Percentiles rank a stretch among this genome's conserved stretches.
Evolutionary conservation across 2,113 vertebrate genomes (phyloP).

Genomic region (Odocoileus hemionus): DNA sequence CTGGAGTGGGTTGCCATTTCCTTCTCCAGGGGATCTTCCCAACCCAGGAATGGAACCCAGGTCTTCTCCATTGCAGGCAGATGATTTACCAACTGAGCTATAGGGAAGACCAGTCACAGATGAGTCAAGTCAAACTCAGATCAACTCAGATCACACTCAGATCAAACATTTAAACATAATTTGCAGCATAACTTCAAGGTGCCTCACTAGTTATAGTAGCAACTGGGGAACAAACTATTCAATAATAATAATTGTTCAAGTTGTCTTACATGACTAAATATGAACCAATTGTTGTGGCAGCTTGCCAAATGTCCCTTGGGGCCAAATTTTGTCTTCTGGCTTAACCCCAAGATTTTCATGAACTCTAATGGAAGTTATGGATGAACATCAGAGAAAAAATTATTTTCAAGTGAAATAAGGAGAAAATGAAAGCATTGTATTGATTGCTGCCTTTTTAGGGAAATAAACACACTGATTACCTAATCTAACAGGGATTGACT

Average conservation of each 20-base stretch:
- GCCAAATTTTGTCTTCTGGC: background rate
- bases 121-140: background rate
- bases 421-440: background rate
- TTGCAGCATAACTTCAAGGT: conserved; percentile 14
- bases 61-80: background rate
- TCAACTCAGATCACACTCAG: background rate
- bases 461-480: background rate
- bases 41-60: background rate
- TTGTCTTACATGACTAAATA: background rate
- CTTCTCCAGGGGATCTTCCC: background rate
- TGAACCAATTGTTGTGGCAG: background rate
- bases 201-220: background rate
- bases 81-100: background rate
- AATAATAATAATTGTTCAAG: background rate
- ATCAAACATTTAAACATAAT: background rate
- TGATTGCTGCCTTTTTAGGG: background rate
- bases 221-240: background rate
- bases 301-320: background rate
- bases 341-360: background rate
- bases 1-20: background rate
- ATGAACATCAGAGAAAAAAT: background rate
- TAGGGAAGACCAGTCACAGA: background rate
- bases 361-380: background rate
- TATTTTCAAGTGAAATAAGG: conserved; percentile 28
- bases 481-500: background rate